Percentiles rank a stretch among this genome's conserved stretches.
Evolutionary conservation across 2,888 invertebrate genomes (phyloP).

Genomic region (Diachrysia chrysitis): DNA sequence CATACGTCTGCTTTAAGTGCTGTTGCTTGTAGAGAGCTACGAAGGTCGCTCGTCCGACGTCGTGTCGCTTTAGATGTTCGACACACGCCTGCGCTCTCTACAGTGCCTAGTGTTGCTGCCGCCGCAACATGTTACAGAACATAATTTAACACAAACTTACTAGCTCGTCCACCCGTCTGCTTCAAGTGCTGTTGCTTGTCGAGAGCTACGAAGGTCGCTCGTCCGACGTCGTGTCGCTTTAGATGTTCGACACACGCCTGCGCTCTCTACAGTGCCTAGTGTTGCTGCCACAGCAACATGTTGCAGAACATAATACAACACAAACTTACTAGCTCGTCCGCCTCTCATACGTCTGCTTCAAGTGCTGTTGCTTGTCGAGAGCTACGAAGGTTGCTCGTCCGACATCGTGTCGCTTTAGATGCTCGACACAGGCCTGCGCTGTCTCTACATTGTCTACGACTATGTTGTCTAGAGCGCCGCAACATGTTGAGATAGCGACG

Average conservation of each 20-base stretch:
- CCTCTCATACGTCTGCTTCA: conserved; percentile 70
- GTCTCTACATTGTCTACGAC: conserved; percentile 96
- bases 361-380: conserved; percentile 94
- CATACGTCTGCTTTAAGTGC: conserved; percentile 80
- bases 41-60: conserved; percentile 92
- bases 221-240: conserved; percentile 93
- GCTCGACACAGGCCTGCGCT: conserved; percentile 95
- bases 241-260: conserved; percentile 95
- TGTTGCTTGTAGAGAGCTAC: conserved; percentile 96
- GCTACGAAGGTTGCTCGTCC: conserved; percentile 97
- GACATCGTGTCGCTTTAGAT: conserved; percentile 93
- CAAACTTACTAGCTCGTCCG: conserved; percentile 70
- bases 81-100: no score
- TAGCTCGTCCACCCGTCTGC: conserved; percentile 49
- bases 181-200: conserved; percentile 93
- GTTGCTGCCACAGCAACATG: no score
- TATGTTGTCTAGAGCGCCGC: conserved; percentile 96
- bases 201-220: conserved; percentile 96
- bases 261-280: conserved; percentile 96
- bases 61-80: conserved; percentile 55
- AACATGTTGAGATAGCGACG: conserved; percentile 98
- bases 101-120: no score
- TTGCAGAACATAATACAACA: neutral
- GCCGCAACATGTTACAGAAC: no score
- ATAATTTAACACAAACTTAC: conserved; percentile 66